phyloP scores from a whole-genome alignment of 2,888 invertebrate species.

The Drosophila birchii region DNA sequence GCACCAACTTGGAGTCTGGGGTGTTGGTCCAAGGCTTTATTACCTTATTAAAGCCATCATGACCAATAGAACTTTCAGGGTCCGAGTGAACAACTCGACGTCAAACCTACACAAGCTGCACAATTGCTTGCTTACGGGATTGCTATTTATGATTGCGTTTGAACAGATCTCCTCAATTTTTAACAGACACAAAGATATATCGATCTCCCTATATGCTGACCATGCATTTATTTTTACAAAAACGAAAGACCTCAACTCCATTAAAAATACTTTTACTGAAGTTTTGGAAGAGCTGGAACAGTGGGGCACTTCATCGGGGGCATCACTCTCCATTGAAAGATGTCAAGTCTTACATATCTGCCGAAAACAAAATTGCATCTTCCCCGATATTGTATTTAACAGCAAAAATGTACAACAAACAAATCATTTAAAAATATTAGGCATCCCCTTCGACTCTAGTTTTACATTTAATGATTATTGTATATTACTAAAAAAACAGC shows the following conservation, averaged over 20 bases:
- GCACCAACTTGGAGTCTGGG: too few relatives aligned
- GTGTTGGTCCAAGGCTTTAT: background rate
- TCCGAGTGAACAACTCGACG: background rate
- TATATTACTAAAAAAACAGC: too few relatives aligned
- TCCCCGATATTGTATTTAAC: background rate
- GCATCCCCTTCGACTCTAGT: too few relatives aligned
- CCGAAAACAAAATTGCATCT: background rate
- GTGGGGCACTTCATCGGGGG: background rate
- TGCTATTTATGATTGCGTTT: background rate
- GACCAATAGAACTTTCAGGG: background rate
- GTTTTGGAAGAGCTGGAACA: background rate
- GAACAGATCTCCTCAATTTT: background rate
- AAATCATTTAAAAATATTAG: background rate
- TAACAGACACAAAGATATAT: constrained; percentile 1
- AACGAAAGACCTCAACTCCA: background rate
- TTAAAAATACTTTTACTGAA: background rate
- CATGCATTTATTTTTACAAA: background rate
- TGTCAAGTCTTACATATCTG: background rate
- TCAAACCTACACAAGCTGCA: too few relatives aligned
- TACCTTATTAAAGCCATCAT: background rate
- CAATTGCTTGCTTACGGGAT: too few relatives aligned
- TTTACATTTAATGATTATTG: too few relatives aligned
- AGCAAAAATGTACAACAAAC: background rate
- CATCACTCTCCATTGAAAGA: background rate
- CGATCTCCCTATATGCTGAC: background rate